A percentile compares a stretch with the other conserved stretches of the same genome.
These are phyloP conservation scores for Rhyacophila evoluta DNA, from an alignment of 2,888 invertebrate species.

Conservation along the genomic window DNA sequence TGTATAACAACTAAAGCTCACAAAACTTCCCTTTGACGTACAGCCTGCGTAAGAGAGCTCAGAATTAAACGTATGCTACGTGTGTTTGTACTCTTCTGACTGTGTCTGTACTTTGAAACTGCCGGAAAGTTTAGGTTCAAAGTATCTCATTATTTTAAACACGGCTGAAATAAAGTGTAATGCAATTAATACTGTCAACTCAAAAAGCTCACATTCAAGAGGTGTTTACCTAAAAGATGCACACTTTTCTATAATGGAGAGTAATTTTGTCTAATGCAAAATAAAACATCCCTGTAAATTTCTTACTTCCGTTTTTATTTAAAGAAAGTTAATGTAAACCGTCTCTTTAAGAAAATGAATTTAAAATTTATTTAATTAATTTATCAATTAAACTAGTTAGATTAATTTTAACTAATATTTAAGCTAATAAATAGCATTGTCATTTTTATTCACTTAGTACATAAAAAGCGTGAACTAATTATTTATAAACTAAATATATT, in stretches of 20 bases:
- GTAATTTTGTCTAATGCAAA: neutral
- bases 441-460: too few relatives aligned
- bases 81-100: neutral
- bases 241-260: neutral
- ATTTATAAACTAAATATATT: too few relatives aligned
- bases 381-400: too few relatives aligned
- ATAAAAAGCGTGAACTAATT: too few relatives aligned
- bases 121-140: conserved; percentile 40
- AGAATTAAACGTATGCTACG: conserved; percentile 30
- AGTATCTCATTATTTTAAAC: conserved; percentile 52
- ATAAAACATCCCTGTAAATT: too few relatives aligned
- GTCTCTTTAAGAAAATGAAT: too few relatives aligned
- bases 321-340: too few relatives aligned
- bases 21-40: conserved; percentile 50
- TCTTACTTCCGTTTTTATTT: too few relatives aligned
- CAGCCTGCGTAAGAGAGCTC: conserved; percentile 30
- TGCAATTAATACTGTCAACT: conserved; percentile 43
- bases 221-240: neutral
- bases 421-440: too few relatives aligned
- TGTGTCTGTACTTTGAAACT: neutral
- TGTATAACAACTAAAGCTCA: conserved; percentile 51
- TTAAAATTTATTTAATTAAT: too few relatives aligned
- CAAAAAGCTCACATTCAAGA: neutral
- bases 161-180: conserved; percentile 46
- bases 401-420: too few relatives aligned